Percentiles rank a stretch among this genome's conserved stretches.
phyloP scores from a whole-genome alignment of 2,888 invertebrate genomes.

The Kuschelorhynchus macadamiae region DNA sequence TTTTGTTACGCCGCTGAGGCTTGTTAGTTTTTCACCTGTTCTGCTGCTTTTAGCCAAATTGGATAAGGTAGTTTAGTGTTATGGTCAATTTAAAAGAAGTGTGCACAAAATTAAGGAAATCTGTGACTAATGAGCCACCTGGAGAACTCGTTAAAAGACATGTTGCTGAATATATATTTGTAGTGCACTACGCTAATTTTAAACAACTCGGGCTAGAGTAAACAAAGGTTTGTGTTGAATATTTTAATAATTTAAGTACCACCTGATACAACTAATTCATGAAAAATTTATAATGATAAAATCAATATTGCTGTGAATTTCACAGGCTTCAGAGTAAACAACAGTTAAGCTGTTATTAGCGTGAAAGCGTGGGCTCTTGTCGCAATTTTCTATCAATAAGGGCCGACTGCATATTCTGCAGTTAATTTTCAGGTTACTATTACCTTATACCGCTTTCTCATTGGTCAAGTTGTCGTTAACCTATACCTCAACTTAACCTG shows the following conservation, averaged over 20 bases:
- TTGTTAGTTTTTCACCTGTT: slow-evolving; percentile 30
- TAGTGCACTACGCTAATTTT: too few species aligned
- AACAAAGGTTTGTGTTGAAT: too few species aligned
- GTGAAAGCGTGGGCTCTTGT: background rate
- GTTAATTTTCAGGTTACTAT: slow-evolving; percentile 1
- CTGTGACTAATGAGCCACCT: slow-evolving; percentile 10
- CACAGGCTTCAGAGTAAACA: too few species aligned
- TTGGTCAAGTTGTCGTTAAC: slow-evolving; percentile 5
- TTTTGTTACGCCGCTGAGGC: slow-evolving; percentile 16
- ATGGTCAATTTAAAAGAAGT: slow-evolving; percentile 18
- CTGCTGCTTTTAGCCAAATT: slow-evolving; percentile 20
- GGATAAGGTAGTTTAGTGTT: slow-evolving; percentile 15
- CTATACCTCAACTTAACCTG: background rate
- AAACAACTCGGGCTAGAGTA: too few species aligned
- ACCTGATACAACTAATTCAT: too few species aligned
- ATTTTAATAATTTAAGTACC: too few species aligned
- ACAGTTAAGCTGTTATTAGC: background rate
- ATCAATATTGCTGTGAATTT: too few species aligned
- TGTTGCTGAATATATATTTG: background rate
- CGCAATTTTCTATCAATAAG: slow-evolving; percentile 2
- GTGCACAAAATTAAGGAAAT: background rate
- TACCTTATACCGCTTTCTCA: slow-evolving; percentile 4
- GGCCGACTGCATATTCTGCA: background rate
- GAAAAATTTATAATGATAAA: too few species aligned
- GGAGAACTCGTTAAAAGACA: background rate